A percentile compares a stretch with the other conserved stretches of the same genome.
These are phyloP conservation scores for Drosophila fulvimacula DNA, from an alignment of 2,888 invertebrate genomes.

Conservation along the genomic window DNA sequence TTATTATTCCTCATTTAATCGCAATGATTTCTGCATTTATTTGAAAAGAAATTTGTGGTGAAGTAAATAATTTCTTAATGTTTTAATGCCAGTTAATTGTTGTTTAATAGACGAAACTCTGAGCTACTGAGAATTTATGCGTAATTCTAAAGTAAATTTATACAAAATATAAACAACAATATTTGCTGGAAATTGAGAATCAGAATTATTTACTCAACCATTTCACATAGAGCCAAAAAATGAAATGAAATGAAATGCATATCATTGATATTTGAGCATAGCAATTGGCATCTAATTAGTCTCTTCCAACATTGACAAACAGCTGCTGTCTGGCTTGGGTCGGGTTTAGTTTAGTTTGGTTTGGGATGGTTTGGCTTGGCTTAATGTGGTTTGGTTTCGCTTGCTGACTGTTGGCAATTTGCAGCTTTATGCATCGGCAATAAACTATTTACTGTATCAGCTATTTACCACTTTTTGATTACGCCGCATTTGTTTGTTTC, in stretches of 20 bases:
- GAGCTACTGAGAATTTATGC: background rate
- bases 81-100: background rate
- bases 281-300: constrained; percentile 63
- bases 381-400: constrained; percentile 3
- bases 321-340: constrained; percentile 30
- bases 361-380: constrained; percentile 22
- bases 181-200: constrained; percentile 5
- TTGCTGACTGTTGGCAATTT: constrained; percentile 51
- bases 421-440: constrained; percentile 63
- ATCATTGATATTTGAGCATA: constrained; percentile 53
- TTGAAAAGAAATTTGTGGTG: background rate
- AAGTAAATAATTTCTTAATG: background rate
- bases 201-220: constrained; percentile 10
- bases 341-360: constrained; percentile 1
- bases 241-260: constrained; percentile 9
- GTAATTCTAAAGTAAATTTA: background rate
- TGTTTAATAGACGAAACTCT: background rate
- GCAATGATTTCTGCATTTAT: background rate
- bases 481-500: constrained; percentile 78
- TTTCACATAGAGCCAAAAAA: constrained; percentile 36
- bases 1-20: background rate
- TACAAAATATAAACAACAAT: background rate
- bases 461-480: constrained; percentile 77
- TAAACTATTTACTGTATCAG: constrained; percentile 74
- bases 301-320: constrained; percentile 64